Conservation (phyloP, 2,888 invertebrate genomes). For the Conops quadrifasciatus region DNA sequence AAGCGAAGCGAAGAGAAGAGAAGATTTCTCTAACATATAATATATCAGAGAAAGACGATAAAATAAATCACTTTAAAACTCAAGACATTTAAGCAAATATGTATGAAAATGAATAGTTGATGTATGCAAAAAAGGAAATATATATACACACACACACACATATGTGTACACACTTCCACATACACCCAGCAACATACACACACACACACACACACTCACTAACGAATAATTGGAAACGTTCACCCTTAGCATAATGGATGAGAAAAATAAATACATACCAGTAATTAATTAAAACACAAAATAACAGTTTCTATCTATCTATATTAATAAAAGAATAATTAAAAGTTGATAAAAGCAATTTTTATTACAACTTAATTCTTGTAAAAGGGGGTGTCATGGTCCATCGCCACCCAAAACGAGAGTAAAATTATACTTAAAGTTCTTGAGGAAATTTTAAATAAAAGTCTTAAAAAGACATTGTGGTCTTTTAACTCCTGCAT, state of each 20-base stretch:
- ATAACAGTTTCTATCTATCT: neutral
- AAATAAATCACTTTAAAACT: neutral
- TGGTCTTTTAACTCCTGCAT: too few relatives aligned
- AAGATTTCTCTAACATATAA: constrained; percentile 22
- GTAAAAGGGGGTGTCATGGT: too few relatives aligned
- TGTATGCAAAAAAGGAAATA: constrained; percentile 29
- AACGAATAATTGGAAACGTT: constrained; percentile 20
- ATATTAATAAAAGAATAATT: neutral
- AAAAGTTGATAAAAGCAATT: neutral
- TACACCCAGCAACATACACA: neutral
- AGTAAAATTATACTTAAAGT: too few relatives aligned
- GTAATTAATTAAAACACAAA: constrained; percentile 19
- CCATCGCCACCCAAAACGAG: too few relatives aligned
- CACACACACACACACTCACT: constrained; percentile 17
- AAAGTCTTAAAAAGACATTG: too few relatives aligned
- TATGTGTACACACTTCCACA: neutral
- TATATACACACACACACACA: constrained; percentile 20
- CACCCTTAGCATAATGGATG: constrained; percentile 26
- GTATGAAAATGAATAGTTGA: constrained; percentile 23
- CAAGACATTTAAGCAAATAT: constrained; percentile 15
- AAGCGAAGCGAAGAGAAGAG: constrained; percentile 20
- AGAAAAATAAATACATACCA: constrained; percentile 32
- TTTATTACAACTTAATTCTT: too few relatives aligned
- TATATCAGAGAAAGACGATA: too few relatives aligned
- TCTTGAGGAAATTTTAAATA: too few relatives aligned